These are phyloP conservation scores for Pteropus alecto DNA, from an alignment of 2,113 vertebrate species.

Conservation along the genomic window DNA sequence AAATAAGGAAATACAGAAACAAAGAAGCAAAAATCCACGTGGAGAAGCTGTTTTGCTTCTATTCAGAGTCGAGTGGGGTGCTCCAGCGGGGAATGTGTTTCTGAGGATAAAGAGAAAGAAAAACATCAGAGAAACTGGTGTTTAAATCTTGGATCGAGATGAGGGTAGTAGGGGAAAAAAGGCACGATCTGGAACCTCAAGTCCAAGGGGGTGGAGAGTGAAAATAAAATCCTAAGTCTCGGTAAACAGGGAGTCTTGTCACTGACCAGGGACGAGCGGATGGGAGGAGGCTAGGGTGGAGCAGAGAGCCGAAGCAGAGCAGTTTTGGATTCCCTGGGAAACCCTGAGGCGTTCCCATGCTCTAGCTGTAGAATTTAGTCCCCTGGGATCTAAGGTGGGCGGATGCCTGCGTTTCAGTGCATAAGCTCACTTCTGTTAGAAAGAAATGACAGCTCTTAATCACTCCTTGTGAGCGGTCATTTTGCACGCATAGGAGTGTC, in stretches of 20 bases:
- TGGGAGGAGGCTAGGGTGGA: neutral
- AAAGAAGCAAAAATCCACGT: neutral
- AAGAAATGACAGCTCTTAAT: neutral
- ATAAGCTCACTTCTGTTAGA: neutral
- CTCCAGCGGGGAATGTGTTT: neutral
- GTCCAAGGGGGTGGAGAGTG: neutral
- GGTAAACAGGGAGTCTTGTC: neutral
- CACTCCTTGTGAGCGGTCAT: neutral
- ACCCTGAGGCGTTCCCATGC: neutral
- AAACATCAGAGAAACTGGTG: neutral
- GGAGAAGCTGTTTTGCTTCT: neutral
- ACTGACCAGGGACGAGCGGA: neutral
- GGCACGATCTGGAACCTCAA: neutral
- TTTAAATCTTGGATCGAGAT: neutral
- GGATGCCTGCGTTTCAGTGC: neutral
- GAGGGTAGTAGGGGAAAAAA: neutral
- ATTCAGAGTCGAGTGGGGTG: neutral
- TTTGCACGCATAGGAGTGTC: neutral
- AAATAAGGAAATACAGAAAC: neutral
- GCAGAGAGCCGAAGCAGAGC: neutral
- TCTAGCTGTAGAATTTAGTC: neutral
- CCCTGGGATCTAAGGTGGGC: neutral
- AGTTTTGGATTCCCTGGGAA: neutral
- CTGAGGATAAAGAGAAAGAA: neutral
- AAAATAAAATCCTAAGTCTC: neutral